A percentile compares a stretch with the other conserved stretches of the same genome.
These are phyloP conservation scores for Parasteatoda lunata DNA, from an alignment of 2,888 invertebrate species.

Conservation along the genomic window DNA sequence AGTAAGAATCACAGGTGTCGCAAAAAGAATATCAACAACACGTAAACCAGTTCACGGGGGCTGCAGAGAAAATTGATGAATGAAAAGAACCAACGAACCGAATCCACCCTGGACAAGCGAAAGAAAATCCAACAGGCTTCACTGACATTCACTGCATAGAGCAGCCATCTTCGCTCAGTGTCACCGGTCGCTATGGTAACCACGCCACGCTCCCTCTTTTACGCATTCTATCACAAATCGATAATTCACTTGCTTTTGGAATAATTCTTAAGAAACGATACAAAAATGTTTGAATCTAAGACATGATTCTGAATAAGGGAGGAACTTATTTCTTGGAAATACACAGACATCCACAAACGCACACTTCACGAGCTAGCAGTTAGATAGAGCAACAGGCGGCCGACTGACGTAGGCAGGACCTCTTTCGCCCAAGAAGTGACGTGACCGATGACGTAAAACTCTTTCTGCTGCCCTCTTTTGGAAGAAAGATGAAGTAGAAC, in stretches of 20 bases:
- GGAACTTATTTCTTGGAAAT: too few species aligned
- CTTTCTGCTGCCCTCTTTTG: constrained; percentile 51
- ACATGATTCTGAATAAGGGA: too few species aligned
- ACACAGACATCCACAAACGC: not conserved
- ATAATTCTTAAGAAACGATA: too few species aligned
- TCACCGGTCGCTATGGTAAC: constrained; percentile 64
- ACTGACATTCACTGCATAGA: constrained; percentile 15
- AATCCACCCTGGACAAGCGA: not conserved
- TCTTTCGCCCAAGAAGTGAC: constrained; percentile 21
- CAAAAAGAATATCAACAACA: not conserved
- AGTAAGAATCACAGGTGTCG: not conserved
- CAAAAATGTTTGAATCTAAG: too few species aligned
- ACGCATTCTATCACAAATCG: not conserved
- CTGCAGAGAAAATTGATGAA: constrained; percentile 3
- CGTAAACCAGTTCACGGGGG: constrained; percentile 1
- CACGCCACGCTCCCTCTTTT: constrained; percentile 14
- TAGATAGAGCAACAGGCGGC: constrained; percentile 59
- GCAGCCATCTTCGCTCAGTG: constrained; percentile 61
- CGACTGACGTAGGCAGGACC: constrained; percentile 51
- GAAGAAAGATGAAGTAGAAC: not conserved
- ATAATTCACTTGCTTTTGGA: too few species aligned
- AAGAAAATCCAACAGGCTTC: constrained; percentile 59
- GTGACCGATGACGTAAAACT: constrained; percentile 21
- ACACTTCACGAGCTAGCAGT: constrained; percentile 32
- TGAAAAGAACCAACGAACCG: constrained; percentile 9